Conservation (phyloP, 2,888 invertebrate species). For the Apodemia mormo region DNA sequence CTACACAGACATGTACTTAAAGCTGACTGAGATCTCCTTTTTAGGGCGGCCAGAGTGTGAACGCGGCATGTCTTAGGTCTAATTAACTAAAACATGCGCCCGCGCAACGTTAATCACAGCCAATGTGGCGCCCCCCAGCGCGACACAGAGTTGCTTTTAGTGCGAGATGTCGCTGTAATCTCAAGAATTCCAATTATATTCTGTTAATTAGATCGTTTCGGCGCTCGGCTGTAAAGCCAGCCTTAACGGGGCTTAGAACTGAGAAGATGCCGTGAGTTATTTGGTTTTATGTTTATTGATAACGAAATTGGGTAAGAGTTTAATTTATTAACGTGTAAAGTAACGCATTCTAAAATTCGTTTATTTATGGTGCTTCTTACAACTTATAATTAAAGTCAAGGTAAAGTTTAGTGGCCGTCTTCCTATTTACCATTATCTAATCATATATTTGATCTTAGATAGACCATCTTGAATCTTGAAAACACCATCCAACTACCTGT, state of each 20-base stretch:
- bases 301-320: slow-evolving; percentile 8
- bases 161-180: slow-evolving; percentile 67
- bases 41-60: slow-evolving; percentile 68
- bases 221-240: slow-evolving; percentile 20
- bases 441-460: too few relatives aligned
- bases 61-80: slow-evolving; percentile 65
- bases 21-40: slow-evolving; percentile 71
- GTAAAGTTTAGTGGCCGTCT: neutral
- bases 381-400: neutral
- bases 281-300: slow-evolving; percentile 15
- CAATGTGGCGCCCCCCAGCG: slow-evolving; percentile 48
- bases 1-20: slow-evolving; percentile 57
- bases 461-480: too few relatives aligned
- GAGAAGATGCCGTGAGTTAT: slow-evolving; percentile 10
- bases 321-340: neutral
- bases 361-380: neutral
- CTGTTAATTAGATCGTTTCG: slow-evolving; percentile 49
- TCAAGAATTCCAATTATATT: slow-evolving; percentile 71
- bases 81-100: slow-evolving; percentile 77
- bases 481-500: too few relatives aligned
- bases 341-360: slow-evolving; percentile 20
- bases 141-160: slow-evolving; percentile 76
- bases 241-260: slow-evolving; percentile 12
- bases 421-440: too few relatives aligned
- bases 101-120: slow-evolving; percentile 67